Evolutionary conservation across 2,113 vertebrate species (phyloP).

Genomic region (Cygnus atratus): DNA sequence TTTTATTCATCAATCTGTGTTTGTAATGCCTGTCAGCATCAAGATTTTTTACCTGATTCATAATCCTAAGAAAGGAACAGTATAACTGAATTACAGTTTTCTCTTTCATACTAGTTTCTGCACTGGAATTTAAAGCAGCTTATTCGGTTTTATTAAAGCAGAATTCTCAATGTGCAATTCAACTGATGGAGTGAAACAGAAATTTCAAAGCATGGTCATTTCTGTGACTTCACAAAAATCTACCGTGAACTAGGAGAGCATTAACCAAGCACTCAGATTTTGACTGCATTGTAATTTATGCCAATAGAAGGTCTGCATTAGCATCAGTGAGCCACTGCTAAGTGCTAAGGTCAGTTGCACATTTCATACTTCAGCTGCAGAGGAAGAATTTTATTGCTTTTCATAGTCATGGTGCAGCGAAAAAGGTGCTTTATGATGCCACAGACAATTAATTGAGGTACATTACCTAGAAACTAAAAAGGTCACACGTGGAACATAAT

Average conservation of each 20-base stretch:
- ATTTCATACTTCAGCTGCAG: constrained; percentile 72
- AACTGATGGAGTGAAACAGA: background rate
- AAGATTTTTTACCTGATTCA: background rate
- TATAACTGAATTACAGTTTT: background rate
- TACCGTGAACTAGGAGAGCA: background rate
- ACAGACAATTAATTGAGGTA: constrained; percentile 79
- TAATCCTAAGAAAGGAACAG: background rate
- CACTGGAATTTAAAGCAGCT: background rate
- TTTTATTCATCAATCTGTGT: background rate
- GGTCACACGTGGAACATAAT: constrained; percentile 73
- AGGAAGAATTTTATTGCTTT: constrained; percentile 73
- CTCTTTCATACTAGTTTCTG: background rate
- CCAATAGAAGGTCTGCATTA: constrained; percentile 58
- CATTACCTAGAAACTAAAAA: constrained; percentile 75
- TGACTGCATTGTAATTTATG: constrained; percentile 56
- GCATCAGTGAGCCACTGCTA: constrained; percentile 57
- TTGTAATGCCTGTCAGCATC: background rate
- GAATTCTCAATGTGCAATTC: background rate
- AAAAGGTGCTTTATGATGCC: constrained; percentile 73
- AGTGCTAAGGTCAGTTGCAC: constrained; percentile 74
- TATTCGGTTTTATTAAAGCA: background rate
- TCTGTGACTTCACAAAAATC: constrained; percentile 30
- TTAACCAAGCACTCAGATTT: constrained; percentile 8
- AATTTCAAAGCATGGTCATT: background rate
- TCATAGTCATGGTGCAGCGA: constrained; percentile 49